Percentiles rank a stretch among this genome's conserved stretches.
Conservation (phyloP, 2,113 vertebrate genomes). For the Chloropsis cyanopogon region DNA sequence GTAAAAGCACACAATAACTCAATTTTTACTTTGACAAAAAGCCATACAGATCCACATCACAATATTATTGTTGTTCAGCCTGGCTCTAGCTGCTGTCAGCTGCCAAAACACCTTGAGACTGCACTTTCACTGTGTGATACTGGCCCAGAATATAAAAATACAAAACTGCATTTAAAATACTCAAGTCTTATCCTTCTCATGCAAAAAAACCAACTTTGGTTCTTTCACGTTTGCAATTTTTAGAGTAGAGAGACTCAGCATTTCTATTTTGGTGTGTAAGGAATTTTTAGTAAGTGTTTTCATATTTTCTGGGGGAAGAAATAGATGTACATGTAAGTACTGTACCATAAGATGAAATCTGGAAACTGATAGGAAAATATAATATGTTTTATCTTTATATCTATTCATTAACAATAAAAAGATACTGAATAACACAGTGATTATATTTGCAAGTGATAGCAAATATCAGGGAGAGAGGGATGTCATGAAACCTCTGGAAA, state of each 20-base stretch:
- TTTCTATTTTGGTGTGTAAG: neutral
- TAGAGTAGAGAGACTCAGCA: neutral
- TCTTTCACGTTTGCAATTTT: neutral
- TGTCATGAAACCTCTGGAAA: neutral
- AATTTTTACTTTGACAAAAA: neutral
- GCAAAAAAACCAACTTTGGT: neutral
- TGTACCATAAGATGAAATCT: neutral
- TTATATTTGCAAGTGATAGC: neutral
- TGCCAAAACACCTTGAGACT: neutral
- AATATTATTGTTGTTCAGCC: neutral
- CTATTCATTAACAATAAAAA: neutral
- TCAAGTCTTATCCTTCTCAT: neutral
- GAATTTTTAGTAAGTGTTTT: neutral
- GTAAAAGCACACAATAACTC: neutral
- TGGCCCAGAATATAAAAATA: neutral
- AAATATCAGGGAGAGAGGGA: neutral
- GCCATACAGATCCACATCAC: neutral
- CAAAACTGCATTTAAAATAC: neutral
- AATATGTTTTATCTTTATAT: neutral
- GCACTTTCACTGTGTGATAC: neutral
- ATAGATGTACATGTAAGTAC: neutral
- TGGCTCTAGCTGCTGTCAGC: neutral
- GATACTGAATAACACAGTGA: neutral
- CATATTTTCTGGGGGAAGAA: neutral
- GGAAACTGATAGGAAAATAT: neutral